A percentile compares a stretch with the other conserved stretches of the same genome.
These are phyloP conservation scores for Okapia johnstoni DNA, from an alignment of 2,113 vertebrate species.

Conservation along the genomic window DNA sequence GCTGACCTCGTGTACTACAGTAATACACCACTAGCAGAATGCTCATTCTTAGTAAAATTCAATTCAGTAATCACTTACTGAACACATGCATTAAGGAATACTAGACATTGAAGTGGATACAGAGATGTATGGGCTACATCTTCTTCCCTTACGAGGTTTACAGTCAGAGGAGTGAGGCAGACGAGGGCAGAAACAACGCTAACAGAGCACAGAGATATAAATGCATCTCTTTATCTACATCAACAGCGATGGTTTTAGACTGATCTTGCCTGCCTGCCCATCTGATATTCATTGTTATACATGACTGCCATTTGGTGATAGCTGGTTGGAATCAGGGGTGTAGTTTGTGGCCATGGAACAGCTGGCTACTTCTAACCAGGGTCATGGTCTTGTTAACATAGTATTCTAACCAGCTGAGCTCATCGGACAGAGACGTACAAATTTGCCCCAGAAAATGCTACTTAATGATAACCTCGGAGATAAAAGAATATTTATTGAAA, in stretches of 20 bases:
- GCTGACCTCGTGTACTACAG: background rate
- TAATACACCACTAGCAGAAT: background rate
- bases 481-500: background rate
- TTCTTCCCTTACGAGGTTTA: background rate
- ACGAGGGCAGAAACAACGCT: rapidly evolving
- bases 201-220: rapidly evolving
- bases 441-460: background rate
- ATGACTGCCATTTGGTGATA: background rate
- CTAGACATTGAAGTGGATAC: background rate
- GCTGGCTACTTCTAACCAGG: background rate
- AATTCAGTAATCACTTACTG: background rate
- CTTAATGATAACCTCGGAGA: background rate
- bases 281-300: background rate
- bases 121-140: background rate
- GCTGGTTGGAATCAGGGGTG: background rate
- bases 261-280: background rate
- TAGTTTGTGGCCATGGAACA: background rate
- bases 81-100: background rate
- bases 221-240: background rate
- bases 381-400: no score
- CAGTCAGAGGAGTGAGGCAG: background rate
- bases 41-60: background rate
- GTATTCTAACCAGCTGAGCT: background rate
- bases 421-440: background rate
- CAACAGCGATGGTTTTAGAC: no score